These are phyloP conservation scores for Napeogenes inachia DNA, from an alignment of 2,888 invertebrate genomes.

Conservation along the genomic window DNA sequence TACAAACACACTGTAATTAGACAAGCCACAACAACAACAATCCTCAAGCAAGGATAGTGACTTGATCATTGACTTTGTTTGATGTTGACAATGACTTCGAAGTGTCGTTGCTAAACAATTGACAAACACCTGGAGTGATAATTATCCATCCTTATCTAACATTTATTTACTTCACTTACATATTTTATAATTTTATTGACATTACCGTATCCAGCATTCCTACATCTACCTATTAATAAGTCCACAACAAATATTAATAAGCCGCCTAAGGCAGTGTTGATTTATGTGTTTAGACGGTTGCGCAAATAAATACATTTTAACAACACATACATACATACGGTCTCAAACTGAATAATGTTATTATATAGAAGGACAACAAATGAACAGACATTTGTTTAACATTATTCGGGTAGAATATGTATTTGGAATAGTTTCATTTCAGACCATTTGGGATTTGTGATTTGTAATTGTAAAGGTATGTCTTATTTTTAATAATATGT, in stretches of 20 bases:
- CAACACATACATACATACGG: constrained; percentile 48
- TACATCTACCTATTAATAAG: constrained; percentile 26
- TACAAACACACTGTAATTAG: not conserved
- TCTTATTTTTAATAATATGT: no score
- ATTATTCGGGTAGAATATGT: not conserved
- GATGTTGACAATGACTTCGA: no score
- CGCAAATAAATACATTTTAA: constrained; percentile 65
- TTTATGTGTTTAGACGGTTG: constrained; percentile 63
- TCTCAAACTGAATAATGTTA: constrained; percentile 48
- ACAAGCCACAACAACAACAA: constrained; percentile 9
- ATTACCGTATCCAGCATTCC: constrained; percentile 37
- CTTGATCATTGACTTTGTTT: no score
- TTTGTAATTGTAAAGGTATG: no score
- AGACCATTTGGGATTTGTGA: no score
- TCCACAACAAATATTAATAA: constrained; percentile 67
- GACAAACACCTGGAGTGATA: no score
- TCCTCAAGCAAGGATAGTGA: no score
- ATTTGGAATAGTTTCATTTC: not conserved
- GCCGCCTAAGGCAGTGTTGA: constrained; percentile 66
- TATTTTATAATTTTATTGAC: not conserved
- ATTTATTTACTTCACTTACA: not conserved
- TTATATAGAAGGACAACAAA: constrained; percentile 44
- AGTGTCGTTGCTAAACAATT: no score
- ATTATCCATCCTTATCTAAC: not conserved
- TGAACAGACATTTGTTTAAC: constrained; percentile 17